phyloP scores from a whole-genome alignment of 2,797 vertebrate genomes.

The Limnodromus scolopaceus region DNA sequence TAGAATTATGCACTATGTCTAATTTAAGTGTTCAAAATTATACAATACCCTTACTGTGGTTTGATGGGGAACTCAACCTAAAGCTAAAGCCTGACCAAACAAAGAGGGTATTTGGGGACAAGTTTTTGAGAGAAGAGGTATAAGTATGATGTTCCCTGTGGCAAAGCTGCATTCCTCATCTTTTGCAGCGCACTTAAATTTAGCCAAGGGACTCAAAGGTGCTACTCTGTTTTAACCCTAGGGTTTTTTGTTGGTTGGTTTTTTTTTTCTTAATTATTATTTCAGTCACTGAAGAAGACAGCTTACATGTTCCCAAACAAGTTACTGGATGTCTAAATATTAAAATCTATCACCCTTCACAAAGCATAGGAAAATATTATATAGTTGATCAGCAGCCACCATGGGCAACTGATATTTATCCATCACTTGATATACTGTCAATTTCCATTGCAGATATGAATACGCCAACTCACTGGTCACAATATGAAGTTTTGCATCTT shows the following conservation, averaged over 20 bases:
- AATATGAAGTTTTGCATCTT: background rate
- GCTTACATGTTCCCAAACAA: background rate
- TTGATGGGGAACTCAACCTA: constrained; percentile 48
- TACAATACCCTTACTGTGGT: constrained; percentile 58
- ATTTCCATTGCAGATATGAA: background rate
- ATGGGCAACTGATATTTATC: background rate
- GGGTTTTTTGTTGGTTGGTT: background rate
- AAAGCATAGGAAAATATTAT: background rate
- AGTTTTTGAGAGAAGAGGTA: background rate
- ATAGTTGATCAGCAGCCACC: background rate
- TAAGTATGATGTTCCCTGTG: background rate
- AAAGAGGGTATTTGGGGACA: constrained; percentile 47
- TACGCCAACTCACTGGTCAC: background rate
- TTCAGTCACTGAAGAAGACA: background rate
- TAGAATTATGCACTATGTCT: constrained; percentile 44
- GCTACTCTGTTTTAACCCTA: constrained; percentile 20
- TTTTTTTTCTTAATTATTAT: background rate
- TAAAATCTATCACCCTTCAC: background rate
- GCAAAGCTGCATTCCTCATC: constrained; percentile 42
- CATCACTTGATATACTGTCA: background rate
- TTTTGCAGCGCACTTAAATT: constrained; percentile 5
- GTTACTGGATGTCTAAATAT: background rate
- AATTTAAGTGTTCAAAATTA: constrained; percentile 67
- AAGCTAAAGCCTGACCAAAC: constrained; percentile 44
- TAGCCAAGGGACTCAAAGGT: constrained; percentile 10